These are phyloP conservation scores for Amazona finschi DNA, from an alignment of 2,797 vertebrate species.

Conservation along the genomic window DNA sequence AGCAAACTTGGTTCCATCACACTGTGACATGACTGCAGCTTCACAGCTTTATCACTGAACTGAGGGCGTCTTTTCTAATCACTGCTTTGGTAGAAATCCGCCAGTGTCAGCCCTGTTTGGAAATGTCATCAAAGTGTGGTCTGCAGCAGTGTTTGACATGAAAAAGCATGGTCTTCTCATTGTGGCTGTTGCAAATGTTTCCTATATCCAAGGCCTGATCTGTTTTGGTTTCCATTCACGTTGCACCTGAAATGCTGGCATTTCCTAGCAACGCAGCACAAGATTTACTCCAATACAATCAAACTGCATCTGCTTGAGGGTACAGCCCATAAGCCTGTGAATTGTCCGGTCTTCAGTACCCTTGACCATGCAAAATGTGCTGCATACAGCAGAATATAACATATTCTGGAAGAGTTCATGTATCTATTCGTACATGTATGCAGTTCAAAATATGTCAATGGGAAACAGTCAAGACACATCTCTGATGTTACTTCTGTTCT, in stretches of 20 bases:
- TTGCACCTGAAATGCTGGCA: neutral
- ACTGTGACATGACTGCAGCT: neutral
- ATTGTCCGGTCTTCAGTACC: neutral
- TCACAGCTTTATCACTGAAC: neutral
- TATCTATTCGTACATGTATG: neutral
- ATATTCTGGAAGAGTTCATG: neutral
- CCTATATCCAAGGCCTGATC: neutral
- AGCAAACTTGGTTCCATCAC: neutral
- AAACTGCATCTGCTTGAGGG: neutral
- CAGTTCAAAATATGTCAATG: neutral
- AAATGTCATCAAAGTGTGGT: neutral
- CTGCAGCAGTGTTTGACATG: neutral
- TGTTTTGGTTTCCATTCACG: neutral
- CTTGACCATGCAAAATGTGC: neutral
- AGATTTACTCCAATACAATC: neutral
- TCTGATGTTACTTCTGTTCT: neutral
- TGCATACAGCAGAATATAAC: neutral
- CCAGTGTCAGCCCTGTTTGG: neutral
- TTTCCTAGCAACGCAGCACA: neutral
- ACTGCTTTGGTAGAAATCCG: neutral
- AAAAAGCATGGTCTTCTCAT: neutral
- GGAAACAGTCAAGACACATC: neutral
- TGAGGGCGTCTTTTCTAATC: neutral
- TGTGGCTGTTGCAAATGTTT: neutral
- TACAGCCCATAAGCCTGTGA: neutral